Evolutionary conservation across 2,113 vertebrate species (phyloP), one percentile per base, ranked within the genome.

Genomic region (Sminthopsis crassicaudata): DNA sequence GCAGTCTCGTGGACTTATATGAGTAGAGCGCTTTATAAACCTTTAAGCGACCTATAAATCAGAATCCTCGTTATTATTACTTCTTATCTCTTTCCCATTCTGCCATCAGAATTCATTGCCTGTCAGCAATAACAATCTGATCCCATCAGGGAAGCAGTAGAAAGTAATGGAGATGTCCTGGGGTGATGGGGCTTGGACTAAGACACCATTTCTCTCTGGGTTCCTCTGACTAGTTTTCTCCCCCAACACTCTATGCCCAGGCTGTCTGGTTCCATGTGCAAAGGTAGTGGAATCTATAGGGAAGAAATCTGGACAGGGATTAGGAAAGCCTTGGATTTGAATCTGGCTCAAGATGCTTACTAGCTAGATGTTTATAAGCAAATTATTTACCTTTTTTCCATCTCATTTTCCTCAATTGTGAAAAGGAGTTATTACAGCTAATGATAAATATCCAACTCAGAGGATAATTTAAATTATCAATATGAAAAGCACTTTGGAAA

Each of bases 131-230:
- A 96, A 92, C 76, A 76, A 92, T 93, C 94, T 46, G 50, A 57
- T 48, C 46, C 91, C 92, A 95, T 95, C 95, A 93, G 92, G 95
- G 93, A 51, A 95, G 94, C 93, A 95, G 93, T 93, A 92, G 91
- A 96, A 96, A 92, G 84, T 95, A 96, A 97, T 94, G 91, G 36
- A 48, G 90, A 89, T 92, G 95, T 97, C 96, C 97, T 96, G 94
- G 96, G 96, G 93, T 8, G 93, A 96, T 84, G 90, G 46, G n/a
- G 91, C 89, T 95, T 90, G 90, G 90, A 55, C 89, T 94, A n/a
- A 42, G 94, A 96, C 88, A 95, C 90, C 76, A 55, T 91, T 96
- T 96, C 92, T 55, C 92, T 94, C 93, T 95, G 67, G 60, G 92
- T 95, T 94, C 95, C 92, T 53, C 36, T 46, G 24, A 52, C 92